These are phyloP conservation scores for Genyomyrus donnyi DNA, from an alignment of 2,113 vertebrate species.

Conservation along the genomic window DNA sequence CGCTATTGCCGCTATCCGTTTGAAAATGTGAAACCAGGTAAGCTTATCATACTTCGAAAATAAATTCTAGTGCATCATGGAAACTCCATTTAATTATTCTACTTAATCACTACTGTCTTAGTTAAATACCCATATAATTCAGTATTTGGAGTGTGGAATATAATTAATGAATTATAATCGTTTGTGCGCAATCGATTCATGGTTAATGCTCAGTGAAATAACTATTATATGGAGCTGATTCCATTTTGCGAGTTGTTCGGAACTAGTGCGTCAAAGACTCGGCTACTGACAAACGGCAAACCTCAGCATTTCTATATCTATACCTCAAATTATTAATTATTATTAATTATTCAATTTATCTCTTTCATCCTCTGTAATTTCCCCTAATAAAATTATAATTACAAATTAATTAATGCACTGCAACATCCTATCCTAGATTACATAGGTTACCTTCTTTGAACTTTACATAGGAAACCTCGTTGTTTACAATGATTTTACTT, in stretches of 20 bases:
- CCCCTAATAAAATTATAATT: background rate
- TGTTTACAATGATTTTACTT: background rate
- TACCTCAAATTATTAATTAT: background rate
- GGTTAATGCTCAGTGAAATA: background rate
- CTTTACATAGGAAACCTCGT: background rate
- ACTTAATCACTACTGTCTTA: background rate
- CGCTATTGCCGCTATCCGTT: constrained; percentile 23
- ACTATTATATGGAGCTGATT: background rate
- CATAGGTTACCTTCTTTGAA: background rate
- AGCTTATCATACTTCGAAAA: constrained; percentile 18
- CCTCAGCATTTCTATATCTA: background rate
- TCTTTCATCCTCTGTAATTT: background rate
- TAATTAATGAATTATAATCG: background rate
- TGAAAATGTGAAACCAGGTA: constrained; percentile 54
- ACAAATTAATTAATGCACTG: background rate
- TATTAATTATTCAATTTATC: background rate
- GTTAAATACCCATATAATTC: background rate
- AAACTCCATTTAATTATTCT: background rate
- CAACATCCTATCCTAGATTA: background rate
- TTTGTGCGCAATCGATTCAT: background rate
- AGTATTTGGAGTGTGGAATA: background rate
- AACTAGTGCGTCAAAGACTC: background rate
- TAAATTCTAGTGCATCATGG: background rate
- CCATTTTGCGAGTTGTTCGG: background rate
- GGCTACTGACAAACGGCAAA: background rate